A percentile compares a stretch with the other conserved stretches of the same genome.
These are phyloP conservation scores for Alcis repandata DNA, from an alignment of 2,888 invertebrate species.

Conservation along the genomic window DNA sequence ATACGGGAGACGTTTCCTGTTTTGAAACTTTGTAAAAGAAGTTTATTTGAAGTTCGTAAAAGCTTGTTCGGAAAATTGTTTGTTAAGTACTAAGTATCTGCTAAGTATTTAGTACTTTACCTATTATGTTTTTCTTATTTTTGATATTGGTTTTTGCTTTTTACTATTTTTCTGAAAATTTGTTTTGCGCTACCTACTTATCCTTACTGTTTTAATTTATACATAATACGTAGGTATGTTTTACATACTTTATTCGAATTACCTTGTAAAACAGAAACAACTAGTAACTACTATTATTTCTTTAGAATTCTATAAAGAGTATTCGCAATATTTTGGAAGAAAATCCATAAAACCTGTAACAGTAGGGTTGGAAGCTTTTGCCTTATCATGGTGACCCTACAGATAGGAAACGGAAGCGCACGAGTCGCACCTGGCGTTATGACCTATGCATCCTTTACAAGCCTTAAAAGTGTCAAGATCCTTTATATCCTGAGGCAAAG, in stretches of 20 bases:
- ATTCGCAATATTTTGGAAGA: not conserved
- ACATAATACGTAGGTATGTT: no score
- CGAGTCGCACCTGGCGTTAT: constrained; percentile 77
- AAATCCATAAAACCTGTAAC: not conserved
- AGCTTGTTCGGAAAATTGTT: not conserved
- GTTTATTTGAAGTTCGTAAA: not conserved
- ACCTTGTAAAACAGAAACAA: no score
- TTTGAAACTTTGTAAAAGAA: not conserved
- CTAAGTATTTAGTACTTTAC: no score
- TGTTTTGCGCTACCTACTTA: no score
- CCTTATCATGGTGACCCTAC: constrained; percentile 16
- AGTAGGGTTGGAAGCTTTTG: not conserved
- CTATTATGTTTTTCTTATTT: not conserved
- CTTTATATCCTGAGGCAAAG: constrained; percentile 31
- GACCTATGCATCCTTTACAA: constrained; percentile 76
- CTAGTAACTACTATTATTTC: no score
- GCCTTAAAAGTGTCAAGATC: constrained; percentile 74
- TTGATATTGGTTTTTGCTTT: not conserved
- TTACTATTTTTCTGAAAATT: not conserved
- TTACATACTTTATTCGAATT: no score
- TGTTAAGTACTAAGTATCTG: no score
- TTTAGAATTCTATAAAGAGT: no score
- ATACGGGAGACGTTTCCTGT: not conserved
- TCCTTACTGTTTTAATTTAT: no score
- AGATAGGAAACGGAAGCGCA: constrained; percentile 76